Conservation (phyloP, 2,888 invertebrate genomes). For the Lasioglossum marginatum region DNA sequence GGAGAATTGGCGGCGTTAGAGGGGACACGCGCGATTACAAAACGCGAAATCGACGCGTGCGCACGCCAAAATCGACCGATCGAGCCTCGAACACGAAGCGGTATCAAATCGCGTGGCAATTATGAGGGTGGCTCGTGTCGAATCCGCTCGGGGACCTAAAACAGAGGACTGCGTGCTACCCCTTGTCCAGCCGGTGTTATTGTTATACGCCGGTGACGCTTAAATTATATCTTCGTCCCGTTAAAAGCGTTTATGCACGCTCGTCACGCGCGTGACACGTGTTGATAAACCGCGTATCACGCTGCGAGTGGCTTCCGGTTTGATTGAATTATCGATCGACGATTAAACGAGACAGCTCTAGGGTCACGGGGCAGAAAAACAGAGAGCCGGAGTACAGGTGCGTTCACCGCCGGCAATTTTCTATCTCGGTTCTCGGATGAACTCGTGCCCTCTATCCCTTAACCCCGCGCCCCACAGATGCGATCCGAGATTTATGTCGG, state of each 20-base stretch:
- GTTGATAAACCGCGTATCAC: slow-evolving; percentile 26
- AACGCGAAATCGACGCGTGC: background rate
- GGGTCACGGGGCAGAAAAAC: background rate
- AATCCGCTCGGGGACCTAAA: background rate
- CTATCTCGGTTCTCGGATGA: background rate
- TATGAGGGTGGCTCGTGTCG: slow-evolving; percentile 46
- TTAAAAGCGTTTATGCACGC: slow-evolving; percentile 37
- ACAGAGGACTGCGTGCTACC: background rate
- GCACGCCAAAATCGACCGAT: slow-evolving; percentile 52
- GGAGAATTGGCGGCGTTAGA: slow-evolving; percentile 16
- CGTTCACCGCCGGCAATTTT: slow-evolving; percentile 20
- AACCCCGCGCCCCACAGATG: background rate
- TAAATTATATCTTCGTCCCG: slow-evolving; percentile 41
- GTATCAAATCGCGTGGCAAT: slow-evolving; percentile 68
- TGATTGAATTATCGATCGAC: slow-evolving; percentile 25
- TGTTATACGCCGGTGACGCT: slow-evolving; percentile 14
- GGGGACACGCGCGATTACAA: background rate
- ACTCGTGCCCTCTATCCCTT: background rate
- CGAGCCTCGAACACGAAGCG: slow-evolving; percentile 33
- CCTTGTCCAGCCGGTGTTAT: slow-evolving; percentile 8
- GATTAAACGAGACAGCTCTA: slow-evolving; percentile 2
- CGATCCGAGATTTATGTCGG: slow-evolving; percentile 7
- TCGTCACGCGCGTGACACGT: slow-evolving; percentile 25
- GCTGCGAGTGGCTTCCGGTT: slow-evolving; percentile 1
- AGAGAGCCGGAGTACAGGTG: background rate